A percentile compares a stretch with the other conserved stretches of the same genome.
Evolutionary conservation across 1,140 invertebrate genomes (phyloP).

Genomic region (Venustaconcha ellipsiformis): DNA sequence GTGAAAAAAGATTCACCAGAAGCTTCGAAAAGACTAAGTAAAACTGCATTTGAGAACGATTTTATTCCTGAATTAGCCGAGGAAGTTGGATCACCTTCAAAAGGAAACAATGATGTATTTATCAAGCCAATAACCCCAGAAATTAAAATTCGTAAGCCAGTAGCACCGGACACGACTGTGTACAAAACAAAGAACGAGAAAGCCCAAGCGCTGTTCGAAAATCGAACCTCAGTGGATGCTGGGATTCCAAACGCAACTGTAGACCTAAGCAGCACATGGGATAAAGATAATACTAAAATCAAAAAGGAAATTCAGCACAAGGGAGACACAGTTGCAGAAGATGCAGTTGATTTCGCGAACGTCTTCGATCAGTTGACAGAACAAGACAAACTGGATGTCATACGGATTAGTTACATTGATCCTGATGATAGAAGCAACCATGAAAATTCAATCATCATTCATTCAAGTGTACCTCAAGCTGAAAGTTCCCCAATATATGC

Average conservation of each 20-base stretch:
- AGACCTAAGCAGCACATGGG: constrained; percentile 3
- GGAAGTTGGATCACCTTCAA: background rate
- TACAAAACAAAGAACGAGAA: too few species aligned
- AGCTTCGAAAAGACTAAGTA: background rate
- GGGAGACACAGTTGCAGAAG: background rate
- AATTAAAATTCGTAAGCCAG: too few species aligned
- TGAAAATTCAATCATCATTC: constrained; percentile 5
- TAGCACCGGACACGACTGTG: too few species aligned
- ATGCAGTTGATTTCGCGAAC: constrained; percentile 20
- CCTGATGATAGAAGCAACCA: constrained; percentile 25
- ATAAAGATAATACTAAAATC: background rate
- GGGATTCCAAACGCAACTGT: constrained; percentile 7
- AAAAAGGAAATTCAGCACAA: constrained; percentile 5
- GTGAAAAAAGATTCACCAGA: constrained; percentile 34
- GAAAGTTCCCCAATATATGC: background rate
- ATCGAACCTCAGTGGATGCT: background rate
- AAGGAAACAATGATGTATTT: too few species aligned
- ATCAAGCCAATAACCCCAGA: too few species aligned
- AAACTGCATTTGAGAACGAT: background rate
- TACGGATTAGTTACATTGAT: constrained; percentile 48
- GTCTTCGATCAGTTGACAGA: constrained; percentile 45
- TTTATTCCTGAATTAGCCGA: constrained; percentile 1
- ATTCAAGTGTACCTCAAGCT: background rate
- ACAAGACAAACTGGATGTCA: constrained; percentile 48
- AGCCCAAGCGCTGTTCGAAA: too few species aligned